These are phyloP conservation scores for Chelonus insularis DNA, from an alignment of 1,140 invertebrate species.

Conservation along the genomic window DNA sequence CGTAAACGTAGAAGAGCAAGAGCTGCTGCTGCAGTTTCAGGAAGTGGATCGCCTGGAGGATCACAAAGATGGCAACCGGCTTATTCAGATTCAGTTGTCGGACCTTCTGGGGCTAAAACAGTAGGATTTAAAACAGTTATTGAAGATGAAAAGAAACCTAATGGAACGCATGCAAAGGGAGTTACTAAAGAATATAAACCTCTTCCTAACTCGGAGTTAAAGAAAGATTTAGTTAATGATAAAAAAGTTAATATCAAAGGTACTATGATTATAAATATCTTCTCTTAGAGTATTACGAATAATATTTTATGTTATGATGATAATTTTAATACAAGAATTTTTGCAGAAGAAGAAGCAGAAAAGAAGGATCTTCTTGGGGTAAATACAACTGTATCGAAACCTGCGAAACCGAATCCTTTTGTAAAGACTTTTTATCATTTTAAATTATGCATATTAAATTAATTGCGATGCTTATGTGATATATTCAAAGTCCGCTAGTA, in stretches of 20 bases:
- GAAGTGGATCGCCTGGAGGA: conserved; percentile 36
- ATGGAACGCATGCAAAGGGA: conserved; percentile 49
- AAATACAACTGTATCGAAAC: conserved; percentile 59
- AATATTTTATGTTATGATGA: conserved; percentile 3
- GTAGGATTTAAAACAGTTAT: conserved; percentile 48
- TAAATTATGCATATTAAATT: too few relatives aligned
- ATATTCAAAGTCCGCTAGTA: neutral
- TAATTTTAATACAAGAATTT: too few relatives aligned
- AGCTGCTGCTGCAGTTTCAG: conserved; percentile 30
- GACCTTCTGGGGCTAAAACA: conserved; percentile 40
- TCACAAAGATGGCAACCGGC: conserved; percentile 54
- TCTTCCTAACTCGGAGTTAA: conserved; percentile 43
- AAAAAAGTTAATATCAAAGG: conserved; percentile 54
- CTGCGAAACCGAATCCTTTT: conserved; percentile 60
- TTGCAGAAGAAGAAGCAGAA: conserved; percentile 53
- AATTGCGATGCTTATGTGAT: neutral
- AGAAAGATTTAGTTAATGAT: conserved; percentile 47
- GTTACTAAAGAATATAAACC: conserved; percentile 50
- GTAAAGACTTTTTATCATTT: conserved; percentile 58
- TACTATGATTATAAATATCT: conserved; percentile 30
- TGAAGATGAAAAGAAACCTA: conserved; percentile 52
- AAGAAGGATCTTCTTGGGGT: conserved; percentile 59
- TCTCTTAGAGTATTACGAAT: neutral
- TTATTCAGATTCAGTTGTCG: conserved; percentile 41
- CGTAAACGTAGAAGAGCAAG: conserved; percentile 55